Base-by-base conservation (phyloP, 2,797 vertebrate species). In the Meda fulgida region DNA sequence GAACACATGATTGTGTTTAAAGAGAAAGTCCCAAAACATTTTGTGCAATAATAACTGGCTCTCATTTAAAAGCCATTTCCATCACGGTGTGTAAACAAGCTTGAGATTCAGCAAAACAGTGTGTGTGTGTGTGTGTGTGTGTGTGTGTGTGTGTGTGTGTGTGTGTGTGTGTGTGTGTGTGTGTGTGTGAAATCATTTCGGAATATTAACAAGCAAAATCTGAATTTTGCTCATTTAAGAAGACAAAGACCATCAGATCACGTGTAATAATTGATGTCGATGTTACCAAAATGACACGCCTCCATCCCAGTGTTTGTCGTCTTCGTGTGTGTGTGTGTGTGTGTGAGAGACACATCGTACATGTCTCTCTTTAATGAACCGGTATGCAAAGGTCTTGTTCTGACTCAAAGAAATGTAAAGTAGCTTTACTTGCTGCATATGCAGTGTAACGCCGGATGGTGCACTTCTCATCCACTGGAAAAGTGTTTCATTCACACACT, bases 11-110 rank as follows among this genome's bases (percentile, higher is more conserved):
- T 78, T 93, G 91, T 95, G 96, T 94, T 93, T 90, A 92, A 94
- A 93, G 90, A 94, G 87, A 88, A 85, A 87, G 55, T 91, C 91
- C 85, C 65, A 13, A 89, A 93, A 96, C 95, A 94, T 96, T 95
- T 94, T 91, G 96, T 96, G 97, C 97, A 97, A 96, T 96, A 95
- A 95, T 66, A 95, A 94, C 94, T 46, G 93, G 95, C 87, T 96
- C 85, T 95, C 85, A 89, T 94, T 85, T 86, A 88, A 82, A 86
- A 88, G 80, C 80, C 66, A 70, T 85, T 84, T 29, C 65, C 48
- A 48, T 73, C 60, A 76, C 7, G 63, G 53, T 85, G 72, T 76
- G 19, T 65, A 38, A 80, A 71, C 83, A 29, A 60, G 51, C 76
- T 69, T 23, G 60, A 58, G 38, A 48, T 58, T 77, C 55, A 84